phyloP scores from a whole-genome alignment of 37 sponge, comb jelly and placozoan genomes.

The Ephydatia muelleri region DNA sequence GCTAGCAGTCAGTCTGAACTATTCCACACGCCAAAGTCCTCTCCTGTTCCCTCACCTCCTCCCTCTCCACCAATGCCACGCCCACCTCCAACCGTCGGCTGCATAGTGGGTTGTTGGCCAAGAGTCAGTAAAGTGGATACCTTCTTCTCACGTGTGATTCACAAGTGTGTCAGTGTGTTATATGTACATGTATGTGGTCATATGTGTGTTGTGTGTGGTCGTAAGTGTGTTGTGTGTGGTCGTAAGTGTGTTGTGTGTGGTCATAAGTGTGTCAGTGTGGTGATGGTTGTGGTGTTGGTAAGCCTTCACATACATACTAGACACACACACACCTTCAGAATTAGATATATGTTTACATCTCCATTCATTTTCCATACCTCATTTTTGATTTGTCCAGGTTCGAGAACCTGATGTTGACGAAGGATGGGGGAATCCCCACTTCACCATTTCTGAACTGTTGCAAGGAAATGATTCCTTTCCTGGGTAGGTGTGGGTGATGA shows the following conservation, averaged over 20 bases:
- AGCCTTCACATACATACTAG: too few relatives aligned
- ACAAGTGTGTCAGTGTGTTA: slow-evolving; percentile 13
- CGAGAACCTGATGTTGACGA: slow-evolving; percentile 39
- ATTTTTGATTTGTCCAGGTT: slow-evolving; percentile 20
- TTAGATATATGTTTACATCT: background rate
- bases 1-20: background rate
- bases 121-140: slow-evolving; percentile 17
- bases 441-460: slow-evolving; percentile 57
- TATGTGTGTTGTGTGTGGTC: too few relatives aligned
- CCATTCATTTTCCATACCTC: background rate
- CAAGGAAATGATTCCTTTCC: slow-evolving; percentile 63
- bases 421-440: slow-evolving; percentile 59
- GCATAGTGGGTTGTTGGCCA: too few relatives aligned
- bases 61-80: slow-evolving; percentile 6
- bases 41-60: slow-evolving; percentile 50
- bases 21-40: background rate
- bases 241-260: too few relatives aligned
- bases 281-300: too few relatives aligned
- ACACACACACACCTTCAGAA: too few relatives aligned
- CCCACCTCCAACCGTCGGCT: background rate
- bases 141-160: slow-evolving; percentile 56
- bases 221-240: too few relatives aligned
- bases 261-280: too few relatives aligned
- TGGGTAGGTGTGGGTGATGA: slow-evolving; percentile 42
- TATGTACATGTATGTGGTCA: background rate